phyloP scores from a whole-genome alignment of 2,797 vertebrate species.

The Apogon hyalosoma region DNA sequence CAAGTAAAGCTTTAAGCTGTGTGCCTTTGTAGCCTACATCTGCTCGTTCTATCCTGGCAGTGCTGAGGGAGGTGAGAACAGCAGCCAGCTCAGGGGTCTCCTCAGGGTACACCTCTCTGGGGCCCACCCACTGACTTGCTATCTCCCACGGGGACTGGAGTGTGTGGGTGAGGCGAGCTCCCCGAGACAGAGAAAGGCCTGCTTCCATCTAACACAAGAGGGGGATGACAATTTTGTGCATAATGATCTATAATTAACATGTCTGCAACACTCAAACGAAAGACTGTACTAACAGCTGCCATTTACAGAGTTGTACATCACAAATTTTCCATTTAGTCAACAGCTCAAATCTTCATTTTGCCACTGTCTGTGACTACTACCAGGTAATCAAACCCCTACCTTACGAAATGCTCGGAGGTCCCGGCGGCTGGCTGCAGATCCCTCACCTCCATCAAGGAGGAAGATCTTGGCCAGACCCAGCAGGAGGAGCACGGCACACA shows the following conservation, averaged over 20 bases:
- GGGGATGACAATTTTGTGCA: not conserved
- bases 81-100: slow-evolving; percentile 96
- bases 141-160: slow-evolving; percentile 99
- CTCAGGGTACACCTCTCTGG: slow-evolving; percentile 96
- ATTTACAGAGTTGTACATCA: not conserved
- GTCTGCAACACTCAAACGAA: too few species aligned
- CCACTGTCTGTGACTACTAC: not conserved
- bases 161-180: slow-evolving; percentile 92
- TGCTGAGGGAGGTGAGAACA: slow-evolving; percentile 91
- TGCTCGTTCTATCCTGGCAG: slow-evolving; percentile 90
- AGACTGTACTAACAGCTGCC: not conserved
- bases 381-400: slow-evolving; percentile 46
- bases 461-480: slow-evolving; percentile 98
- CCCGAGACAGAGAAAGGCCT: slow-evolving; percentile 87
- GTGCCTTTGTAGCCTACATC: slow-evolving; percentile 98
- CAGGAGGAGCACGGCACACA: slow-evolving; percentile 94
- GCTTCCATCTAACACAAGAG: slow-evolving; percentile 87
- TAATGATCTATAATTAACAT: not conserved
- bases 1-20: slow-evolving; percentile 94
- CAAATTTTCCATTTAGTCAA: too few species aligned
- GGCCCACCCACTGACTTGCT: slow-evolving; percentile 97
- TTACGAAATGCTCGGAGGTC: slow-evolving; percentile 94
- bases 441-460: slow-evolving; percentile 95
- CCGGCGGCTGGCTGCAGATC: slow-evolving; percentile 91
- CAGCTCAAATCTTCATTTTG: too few species aligned